Percentiles rank a stretch among this genome's conserved stretches.
These are phyloP conservation scores for Urocitellus parryii DNA, from an alignment of 2,113 vertebrate species.

Conservation along the genomic window DNA sequence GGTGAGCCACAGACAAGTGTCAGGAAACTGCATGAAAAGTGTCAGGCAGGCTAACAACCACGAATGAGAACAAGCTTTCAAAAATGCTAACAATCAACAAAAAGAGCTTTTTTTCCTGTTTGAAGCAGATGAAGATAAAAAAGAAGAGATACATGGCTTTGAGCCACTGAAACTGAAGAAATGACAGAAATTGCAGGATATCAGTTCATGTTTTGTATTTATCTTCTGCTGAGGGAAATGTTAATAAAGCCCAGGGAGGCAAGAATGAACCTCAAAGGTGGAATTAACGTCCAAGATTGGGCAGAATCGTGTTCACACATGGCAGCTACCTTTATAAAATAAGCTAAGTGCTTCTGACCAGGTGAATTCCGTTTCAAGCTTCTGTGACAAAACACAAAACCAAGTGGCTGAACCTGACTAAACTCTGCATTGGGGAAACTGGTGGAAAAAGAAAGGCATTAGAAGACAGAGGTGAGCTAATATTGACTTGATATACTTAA, in stretches of 20 bases:
- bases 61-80: conserved; percentile 1
- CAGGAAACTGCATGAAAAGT: not conserved
- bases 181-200: not conserved
- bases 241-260: not conserved
- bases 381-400: conserved; percentile 18
- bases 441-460: not conserved
- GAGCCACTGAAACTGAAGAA: not conserved
- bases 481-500: conserved; percentile 35
- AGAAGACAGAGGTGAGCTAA: conserved; percentile 22
- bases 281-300: not conserved
- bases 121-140: not conserved
- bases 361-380: not conserved
- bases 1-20: not conserved
- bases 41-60: not conserved
- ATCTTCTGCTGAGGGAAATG: conserved; percentile 1
- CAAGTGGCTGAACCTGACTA: not conserved
- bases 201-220: not conserved
- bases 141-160: not conserved
- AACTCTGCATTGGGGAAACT: not conserved
- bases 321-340: not conserved
- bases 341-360: not conserved
- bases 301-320: not conserved
- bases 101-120: not conserved
- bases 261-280: not conserved
- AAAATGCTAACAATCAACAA: conserved; percentile 27